A percentile compares a stretch with the other conserved stretches of the same genome.
Evolutionary conservation across 2,113 vertebrate genomes (phyloP).

Genomic region (Neotragus pygmaeus): DNA sequence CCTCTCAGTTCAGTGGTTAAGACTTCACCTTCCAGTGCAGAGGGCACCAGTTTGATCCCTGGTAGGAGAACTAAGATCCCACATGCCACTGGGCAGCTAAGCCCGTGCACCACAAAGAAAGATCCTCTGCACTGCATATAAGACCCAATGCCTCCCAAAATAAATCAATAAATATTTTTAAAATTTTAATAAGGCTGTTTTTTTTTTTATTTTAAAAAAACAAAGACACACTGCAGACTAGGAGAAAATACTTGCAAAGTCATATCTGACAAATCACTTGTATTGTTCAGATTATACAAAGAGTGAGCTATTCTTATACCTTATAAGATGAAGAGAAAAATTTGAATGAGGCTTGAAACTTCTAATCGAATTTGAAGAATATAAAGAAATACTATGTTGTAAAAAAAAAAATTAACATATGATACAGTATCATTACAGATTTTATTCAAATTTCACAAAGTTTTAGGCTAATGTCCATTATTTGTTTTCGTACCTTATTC

Average conservation of each 20-base stretch:
- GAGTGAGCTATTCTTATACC: neutral
- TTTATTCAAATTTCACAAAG: neutral
- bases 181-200: neutral
- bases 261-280: neutral
- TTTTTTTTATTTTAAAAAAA: neutral
- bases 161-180: neutral
- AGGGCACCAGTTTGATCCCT: neutral
- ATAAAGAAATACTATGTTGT: neutral
- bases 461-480: neutral
- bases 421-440: neutral
- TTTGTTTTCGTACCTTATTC: neutral
- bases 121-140: neutral
- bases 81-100: neutral
- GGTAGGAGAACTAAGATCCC: neutral
- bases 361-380: neutral
- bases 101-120: neutral
- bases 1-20: neutral
- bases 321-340: neutral
- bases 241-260: neutral
- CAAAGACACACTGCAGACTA: neutral
- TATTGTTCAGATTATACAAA: neutral
- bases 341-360: neutral
- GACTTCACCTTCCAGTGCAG: neutral
- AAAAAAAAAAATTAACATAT: neutral
- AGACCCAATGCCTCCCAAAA: neutral